phyloP scores from a whole-genome alignment of 2,888 invertebrate species.

The Tenthredo livida region DNA sequence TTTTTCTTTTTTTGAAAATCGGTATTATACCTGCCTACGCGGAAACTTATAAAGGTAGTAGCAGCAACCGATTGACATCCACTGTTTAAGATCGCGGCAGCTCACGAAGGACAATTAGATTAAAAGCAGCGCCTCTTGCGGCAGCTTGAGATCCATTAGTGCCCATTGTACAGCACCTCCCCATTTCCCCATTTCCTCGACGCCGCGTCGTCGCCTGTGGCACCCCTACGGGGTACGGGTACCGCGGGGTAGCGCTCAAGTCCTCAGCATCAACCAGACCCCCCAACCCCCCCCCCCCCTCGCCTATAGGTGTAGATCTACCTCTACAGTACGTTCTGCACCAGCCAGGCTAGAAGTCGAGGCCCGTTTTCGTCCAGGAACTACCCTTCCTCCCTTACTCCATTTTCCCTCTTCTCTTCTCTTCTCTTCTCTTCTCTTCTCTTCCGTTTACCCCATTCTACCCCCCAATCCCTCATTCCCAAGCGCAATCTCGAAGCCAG shows the following conservation, averaged over 20 bases:
- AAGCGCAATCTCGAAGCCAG: slow-evolving; percentile 74
- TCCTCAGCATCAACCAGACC: slow-evolving; percentile 3
- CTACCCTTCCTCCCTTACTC: slow-evolving; percentile 59
- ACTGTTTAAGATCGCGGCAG: slow-evolving; percentile 69
- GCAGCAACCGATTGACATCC: slow-evolving; percentile 56
- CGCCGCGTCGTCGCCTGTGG: slow-evolving; percentile 66
- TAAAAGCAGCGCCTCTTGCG: slow-evolving; percentile 78
- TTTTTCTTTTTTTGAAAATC: too few species aligned
- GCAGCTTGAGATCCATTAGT: slow-evolving; percentile 78
- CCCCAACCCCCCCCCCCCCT: too few species aligned
- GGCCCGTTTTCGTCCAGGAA: slow-evolving; percentile 20
- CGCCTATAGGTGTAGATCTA: neutral
- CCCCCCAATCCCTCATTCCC: slow-evolving; percentile 57
- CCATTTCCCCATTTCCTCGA: slow-evolving; percentile 73
- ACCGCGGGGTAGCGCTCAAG: slow-evolving; percentile 39
- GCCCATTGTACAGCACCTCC: slow-evolving; percentile 75
- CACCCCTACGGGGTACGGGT: slow-evolving; percentile 58
- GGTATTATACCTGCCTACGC: too few species aligned
- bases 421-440: neutral
- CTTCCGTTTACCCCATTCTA: slow-evolving; percentile 43
- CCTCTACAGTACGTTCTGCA: neutral
- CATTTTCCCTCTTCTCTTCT: slow-evolving; percentile 2
- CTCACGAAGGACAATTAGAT: slow-evolving; percentile 78
- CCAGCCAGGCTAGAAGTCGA: neutral
- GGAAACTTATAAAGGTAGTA: neutral